Base-by-base conservation (phyloP, 2,797 vertebrate species). In the Eulemur albifrons region DNA sequence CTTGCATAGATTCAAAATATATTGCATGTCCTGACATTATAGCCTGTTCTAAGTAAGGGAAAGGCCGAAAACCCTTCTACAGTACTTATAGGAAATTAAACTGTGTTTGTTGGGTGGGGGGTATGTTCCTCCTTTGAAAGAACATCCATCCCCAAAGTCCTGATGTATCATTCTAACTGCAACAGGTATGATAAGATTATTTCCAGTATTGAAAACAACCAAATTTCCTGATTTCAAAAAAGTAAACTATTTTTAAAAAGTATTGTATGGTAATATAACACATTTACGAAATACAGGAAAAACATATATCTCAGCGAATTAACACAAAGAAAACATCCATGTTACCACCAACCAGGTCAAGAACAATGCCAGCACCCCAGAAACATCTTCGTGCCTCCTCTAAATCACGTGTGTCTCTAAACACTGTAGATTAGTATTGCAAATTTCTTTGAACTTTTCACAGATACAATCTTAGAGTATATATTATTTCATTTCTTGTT, bases 1-100 rank as follows among this genome's bases (percentile, higher is more conserved):
- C 72, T 80, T 93, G 67, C 3, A 4, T 65, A 96, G 92, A 97
- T 97, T 96, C 21, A 96, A 95, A 94, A 93, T 91, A 83, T 18
- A 65, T 30, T 90, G 32, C 73, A 61, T 83, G 82, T 65, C 50
- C 11, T 14, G 83, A 82, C 65, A 89, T 83, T 81, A 97, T 92
- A 93, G 32, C 18, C 69, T 91, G 48, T 21, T 54, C 48, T 76
- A 84, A 82, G 13, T 4, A 12, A 23, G 20, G 18, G 9, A 96
- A 69, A 92, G 15, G 5, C n/a, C 14, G 20, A 48, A 65, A 88
- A 54, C 3, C 32, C 40, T 35, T 88, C n/a, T 57, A 27, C 2
- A 9, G 21, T 72, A 25, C 57, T 92, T 86, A 88, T 21, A 69
- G 25, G 35, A 87, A 75, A 69, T 75, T 81, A 94, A 95, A 70